Evolutionary conservation across 2,888 invertebrate genomes (phyloP), one percentile per base, ranked within the genome.

Genomic region (Myathropa florea): DNA sequence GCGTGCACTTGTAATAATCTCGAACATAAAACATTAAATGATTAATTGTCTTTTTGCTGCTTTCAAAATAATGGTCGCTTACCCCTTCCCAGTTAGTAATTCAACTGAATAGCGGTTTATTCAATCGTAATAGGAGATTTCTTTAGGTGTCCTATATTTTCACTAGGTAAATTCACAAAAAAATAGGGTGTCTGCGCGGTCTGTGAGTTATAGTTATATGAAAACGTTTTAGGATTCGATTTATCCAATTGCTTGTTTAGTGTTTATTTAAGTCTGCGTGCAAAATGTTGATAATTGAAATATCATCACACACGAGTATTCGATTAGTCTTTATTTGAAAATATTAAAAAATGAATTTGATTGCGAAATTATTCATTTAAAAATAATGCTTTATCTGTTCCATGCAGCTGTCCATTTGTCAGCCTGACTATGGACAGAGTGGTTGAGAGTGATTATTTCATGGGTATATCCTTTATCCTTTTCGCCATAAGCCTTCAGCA

Each of bases 371-470:
- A 30, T 55, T 21, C 30, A 53, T 28, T 55, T 59, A n/a, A 24
- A 57, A 70, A 70, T 36, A 36, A 24, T 36, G 10, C 36, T 26
- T 70, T 70, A 70, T 70, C 70, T 36, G 4, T 21, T 18, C 18
- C 46, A 46, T 7, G 46, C 46, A 46, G 46, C 46, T 46, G 9
- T 18, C 18, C 46, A 18, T 18, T 46, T 46, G 46, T 46, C 46
- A 46, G 46, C 6, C 18, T 46, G 46, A 2, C 46, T 46, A 46
- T 46, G 18, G 46, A 46, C 46, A 46, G 18, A 46, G 18, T 18
- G 18, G 46, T 18, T 7, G 18, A 18, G 46, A 46, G 46, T 46
- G n/a, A 46, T 46, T 46, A 18, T 46, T 46, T 46, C 46, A 46
- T 18, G 46, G 46, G 46, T 18, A 7, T 7, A 46, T 46, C 6